Evolutionary conservation across 2,113 vertebrate genomes (phyloP).

Genomic region (Crocuta crocuta): DNA sequence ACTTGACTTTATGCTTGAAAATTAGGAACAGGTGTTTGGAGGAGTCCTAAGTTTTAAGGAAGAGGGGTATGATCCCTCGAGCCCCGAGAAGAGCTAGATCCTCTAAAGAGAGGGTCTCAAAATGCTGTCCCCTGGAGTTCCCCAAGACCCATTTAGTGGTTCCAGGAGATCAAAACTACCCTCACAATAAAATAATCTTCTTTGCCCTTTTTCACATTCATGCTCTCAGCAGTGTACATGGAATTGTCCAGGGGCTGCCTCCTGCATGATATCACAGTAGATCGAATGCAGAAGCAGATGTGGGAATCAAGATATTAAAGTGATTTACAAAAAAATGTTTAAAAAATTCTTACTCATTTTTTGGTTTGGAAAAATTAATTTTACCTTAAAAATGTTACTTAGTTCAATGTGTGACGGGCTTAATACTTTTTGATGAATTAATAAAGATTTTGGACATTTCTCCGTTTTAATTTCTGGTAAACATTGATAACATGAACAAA

Average conservation of each 20-base stretch:
- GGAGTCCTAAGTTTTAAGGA: not conserved
- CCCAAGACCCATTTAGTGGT: not conserved
- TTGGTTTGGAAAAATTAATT: not conserved
- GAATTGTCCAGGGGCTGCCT: not conserved
- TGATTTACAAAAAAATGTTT: not conserved
- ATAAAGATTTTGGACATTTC: not conserved
- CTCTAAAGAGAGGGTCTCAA: not conserved
- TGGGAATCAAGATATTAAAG: not conserved
- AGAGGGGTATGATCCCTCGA: not conserved
- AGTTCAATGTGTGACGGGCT: not conserved
- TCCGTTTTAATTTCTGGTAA: conserved; percentile 15
- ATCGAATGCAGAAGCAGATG: not conserved
- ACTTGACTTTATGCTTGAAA: not conserved
- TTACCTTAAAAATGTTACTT: not conserved
- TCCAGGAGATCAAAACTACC: not conserved
- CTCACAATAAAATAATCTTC: not conserved
- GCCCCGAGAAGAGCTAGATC: not conserved
- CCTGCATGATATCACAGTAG: not conserved
- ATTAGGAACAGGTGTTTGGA: not conserved
- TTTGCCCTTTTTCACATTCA: not conserved
- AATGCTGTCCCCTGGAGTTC: not conserved
- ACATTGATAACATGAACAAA: not conserved
- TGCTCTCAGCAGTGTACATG: not conserved
- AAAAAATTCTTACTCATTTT: not conserved
- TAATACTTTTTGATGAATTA: not conserved